phyloP scores from a whole-genome alignment of 1,140 invertebrate species.

The Riptortus pedestris region DNA sequence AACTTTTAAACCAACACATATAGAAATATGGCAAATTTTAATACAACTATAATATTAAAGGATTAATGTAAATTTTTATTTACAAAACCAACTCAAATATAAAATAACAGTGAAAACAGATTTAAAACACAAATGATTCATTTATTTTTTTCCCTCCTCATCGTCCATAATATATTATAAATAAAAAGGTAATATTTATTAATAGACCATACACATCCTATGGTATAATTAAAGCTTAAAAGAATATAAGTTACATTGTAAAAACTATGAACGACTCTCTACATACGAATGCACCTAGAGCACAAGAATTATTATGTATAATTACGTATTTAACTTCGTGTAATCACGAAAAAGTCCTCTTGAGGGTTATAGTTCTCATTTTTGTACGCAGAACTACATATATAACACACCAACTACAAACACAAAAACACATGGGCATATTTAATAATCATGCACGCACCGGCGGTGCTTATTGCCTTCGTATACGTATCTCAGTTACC shows the following conservation, averaged over 20 bases:
- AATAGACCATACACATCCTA: not conserved
- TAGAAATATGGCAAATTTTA: conserved; percentile 11
- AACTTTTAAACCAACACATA: conserved; percentile 3
- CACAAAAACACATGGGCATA: not conserved
- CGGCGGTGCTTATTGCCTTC: conserved; percentile 25
- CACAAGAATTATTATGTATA: conserved; percentile 8
- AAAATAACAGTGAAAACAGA: not conserved
- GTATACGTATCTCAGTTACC: conserved; percentile 27
- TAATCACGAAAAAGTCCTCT: not conserved
- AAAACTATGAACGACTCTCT: conserved; percentile 18
- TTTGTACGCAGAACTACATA: conserved; percentile 1
- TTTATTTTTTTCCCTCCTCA: not conserved
- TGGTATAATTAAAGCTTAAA: conserved; percentile 20
- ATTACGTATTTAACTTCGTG: conserved; percentile 18
- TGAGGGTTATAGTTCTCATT: not conserved
- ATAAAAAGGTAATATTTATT: conserved; percentile 14
- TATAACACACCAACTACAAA: conserved; percentile 1
- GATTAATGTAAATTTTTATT: not conserved
- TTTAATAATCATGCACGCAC: not conserved
- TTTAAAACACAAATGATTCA: not conserved
- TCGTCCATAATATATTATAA: too few relatives aligned
- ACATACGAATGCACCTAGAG: conserved; percentile 7
- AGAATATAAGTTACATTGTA: conserved; percentile 14
- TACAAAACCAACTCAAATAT: not conserved
- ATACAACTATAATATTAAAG: conserved; percentile 7